These are phyloP conservation scores for Euthynnus affinis DNA, from an alignment of 2,797 vertebrate species.

Conservation along the genomic window DNA sequence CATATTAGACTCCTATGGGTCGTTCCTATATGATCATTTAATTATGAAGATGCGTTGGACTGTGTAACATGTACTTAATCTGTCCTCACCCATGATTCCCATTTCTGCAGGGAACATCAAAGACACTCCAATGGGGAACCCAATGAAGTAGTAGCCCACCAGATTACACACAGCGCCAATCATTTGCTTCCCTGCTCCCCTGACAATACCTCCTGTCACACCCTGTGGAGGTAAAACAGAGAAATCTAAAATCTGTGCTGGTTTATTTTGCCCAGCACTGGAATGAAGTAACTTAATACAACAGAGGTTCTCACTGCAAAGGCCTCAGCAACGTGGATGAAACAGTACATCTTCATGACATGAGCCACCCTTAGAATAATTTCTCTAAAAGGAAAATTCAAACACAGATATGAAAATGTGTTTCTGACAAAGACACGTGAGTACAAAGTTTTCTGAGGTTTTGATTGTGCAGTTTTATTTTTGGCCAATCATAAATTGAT, in stretches of 20 bases:
- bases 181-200: constrained; percentile 90
- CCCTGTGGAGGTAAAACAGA: constrained; percentile 74
- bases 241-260: not conserved
- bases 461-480: not conserved
- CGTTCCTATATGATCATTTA: too few relatives aligned
- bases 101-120: constrained; percentile 90
- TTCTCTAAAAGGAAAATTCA: constrained; percentile 78
- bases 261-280: not conserved
- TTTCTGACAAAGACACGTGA: not conserved
- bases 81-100: constrained; percentile 88
- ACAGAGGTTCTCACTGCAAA: constrained; percentile 80
- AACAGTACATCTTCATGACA: constrained; percentile 84
- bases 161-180: constrained; percentile 87
- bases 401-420: not conserved
- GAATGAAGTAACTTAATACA: constrained; percentile 9
- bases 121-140: constrained; percentile 88
- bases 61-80: not conserved
- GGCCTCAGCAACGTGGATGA: constrained; percentile 88
- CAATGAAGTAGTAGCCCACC: constrained; percentile 87
- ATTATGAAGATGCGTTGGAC: too few relatives aligned
- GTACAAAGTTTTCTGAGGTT: not conserved
- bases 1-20: too few relatives aligned
- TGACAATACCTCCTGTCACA: constrained; percentile 87
- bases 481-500: not conserved
- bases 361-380: constrained; percentile 86